phyloP scores from a whole-genome alignment of 2,888 invertebrate species.

The Isoperla grammatica region DNA sequence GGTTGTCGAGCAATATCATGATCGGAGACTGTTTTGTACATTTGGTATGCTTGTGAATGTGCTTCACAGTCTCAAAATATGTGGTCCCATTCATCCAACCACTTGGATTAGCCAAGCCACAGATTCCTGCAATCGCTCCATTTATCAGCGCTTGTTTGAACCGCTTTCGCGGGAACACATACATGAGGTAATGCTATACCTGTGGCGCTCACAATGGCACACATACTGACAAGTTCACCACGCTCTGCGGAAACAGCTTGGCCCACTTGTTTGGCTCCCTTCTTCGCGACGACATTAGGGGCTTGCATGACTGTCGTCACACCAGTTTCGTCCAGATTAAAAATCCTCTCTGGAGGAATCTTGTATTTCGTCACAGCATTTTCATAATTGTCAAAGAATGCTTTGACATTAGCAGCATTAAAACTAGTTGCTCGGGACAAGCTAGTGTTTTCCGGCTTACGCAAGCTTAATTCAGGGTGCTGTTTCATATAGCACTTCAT shows the following conservation, averaged over 20 bases:
- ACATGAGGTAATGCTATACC: conserved; percentile 35
- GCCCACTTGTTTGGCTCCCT: conserved; percentile 29
- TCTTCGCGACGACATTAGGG: conserved; percentile 22
- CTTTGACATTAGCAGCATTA: conserved; percentile 21
- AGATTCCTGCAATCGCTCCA: conserved; percentile 30
- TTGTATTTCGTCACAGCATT: conserved; percentile 14
- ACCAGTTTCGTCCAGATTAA: conserved; percentile 29
- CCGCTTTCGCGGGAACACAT: conserved; percentile 35
- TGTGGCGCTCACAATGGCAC: conserved; percentile 33
- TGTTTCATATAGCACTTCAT: conserved; percentile 28
- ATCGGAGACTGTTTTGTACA: conserved; percentile 30
- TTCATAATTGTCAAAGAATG: conserved; percentile 24
- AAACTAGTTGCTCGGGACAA: conserved; percentile 25
- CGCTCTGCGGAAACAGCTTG: conserved; percentile 34
- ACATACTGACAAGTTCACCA: conserved; percentile 34
- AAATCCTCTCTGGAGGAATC: conserved; percentile 18
- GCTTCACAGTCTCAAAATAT: conserved; percentile 31
- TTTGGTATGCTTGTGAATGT: too few species aligned
- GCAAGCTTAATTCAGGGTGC: conserved; percentile 22
- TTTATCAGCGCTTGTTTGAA: conserved; percentile 27
- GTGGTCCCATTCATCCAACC: conserved; percentile 33
- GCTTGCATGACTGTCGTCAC: conserved; percentile 25
- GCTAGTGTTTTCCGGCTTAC: conserved; percentile 33
- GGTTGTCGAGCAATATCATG: conserved; percentile 34
- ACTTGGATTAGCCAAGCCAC: conserved; percentile 27